Base-by-base conservation (phyloP, 2,113 vertebrate genomes). In the Calidris pugnax region DNA sequence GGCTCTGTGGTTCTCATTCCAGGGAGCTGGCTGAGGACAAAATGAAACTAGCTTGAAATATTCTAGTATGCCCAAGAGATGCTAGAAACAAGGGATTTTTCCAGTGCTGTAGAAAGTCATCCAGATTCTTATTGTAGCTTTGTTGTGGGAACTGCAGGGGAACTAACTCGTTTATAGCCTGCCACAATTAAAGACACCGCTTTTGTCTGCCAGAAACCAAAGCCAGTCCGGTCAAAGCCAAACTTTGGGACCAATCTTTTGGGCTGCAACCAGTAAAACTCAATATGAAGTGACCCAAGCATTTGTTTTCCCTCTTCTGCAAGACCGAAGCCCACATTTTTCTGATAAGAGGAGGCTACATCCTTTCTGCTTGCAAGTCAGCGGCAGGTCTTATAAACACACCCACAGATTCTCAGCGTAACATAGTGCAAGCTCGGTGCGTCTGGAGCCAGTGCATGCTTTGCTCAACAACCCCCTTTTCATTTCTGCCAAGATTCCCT, bases 401-500 rank as follows among this genome's bases (percentile, higher is more conserved):
- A 92, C 85, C 87, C 95, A 87, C 95, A 83, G 85, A 91, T 67
- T 87, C 90, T 96, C 93, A 90, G 84, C 12, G 14, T 85, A 89
- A 75, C 89, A 75, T 75, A 95, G 76, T 96, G 90, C 75, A 82
- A 96, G 81, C 75, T 90, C 79, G 87, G 62, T 93, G 85, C 7
- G 7, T 93, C 91, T 83, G 76, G 48, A 94, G 87, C 68, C 89
- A 89, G 77, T 41, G 78, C 91, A 77, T 82, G 62, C 87, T 97
- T 96, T 94, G 45, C 84, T 96, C 72, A 93, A 76, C 90, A 88
- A 81, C 94, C 80, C 93, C 90, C 80, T 60, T 79, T 91, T 89
- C 62, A 75, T 77, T 96, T 96, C 84, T 96, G 97, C 96, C 92
- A 97, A 96, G 89, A 97, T 95, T 96, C 47, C 92, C 93, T 96